A percentile compares a stretch with the other conserved stretches of the same genome.
These are phyloP conservation scores for Macrostomum lignano DNA, from an alignment of 1,140 invertebrate genomes.

Conservation along the genomic window DNA sequence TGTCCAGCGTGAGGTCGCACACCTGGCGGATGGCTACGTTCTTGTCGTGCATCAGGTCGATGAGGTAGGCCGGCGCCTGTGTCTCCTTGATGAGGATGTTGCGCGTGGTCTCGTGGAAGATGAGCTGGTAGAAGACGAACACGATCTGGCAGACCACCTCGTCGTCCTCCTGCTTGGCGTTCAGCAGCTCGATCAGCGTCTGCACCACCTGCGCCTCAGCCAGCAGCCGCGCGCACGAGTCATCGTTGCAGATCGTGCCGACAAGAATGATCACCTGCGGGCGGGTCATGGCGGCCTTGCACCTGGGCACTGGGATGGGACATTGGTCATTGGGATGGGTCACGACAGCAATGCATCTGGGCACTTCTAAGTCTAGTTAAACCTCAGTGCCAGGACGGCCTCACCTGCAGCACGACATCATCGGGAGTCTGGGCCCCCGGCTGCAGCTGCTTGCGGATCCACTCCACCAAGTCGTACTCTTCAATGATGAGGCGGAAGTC, in stretches of 20 bases:
- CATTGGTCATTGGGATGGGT: too few species aligned
- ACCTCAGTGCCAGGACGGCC: conserved; percentile 54
- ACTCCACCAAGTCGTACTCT: conserved; percentile 56
- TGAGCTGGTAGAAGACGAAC: conserved; percentile 69
- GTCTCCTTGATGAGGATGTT: conserved; percentile 34
- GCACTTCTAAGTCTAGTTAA: conserved; percentile 2
- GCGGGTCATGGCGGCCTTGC: background rate
- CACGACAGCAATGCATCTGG: too few species aligned
- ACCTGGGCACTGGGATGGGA: background rate
- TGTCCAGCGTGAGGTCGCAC: conserved; percentile 61
- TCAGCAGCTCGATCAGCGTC: conserved; percentile 49
- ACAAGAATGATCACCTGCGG: conserved; percentile 45
- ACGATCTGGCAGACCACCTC: conserved; percentile 38
- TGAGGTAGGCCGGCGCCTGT: conserved; percentile 65
- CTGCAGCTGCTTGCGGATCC: conserved; percentile 50
- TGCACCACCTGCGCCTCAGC: conserved; percentile 48
- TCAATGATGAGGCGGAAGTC: conserved; percentile 63
- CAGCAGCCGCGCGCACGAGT: conserved; percentile 48
- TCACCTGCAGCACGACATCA: too few species aligned
- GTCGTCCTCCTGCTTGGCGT: conserved; percentile 81
- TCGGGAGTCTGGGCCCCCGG: too few species aligned
- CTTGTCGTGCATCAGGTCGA: conserved; percentile 85
- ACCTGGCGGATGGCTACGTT: conserved; percentile 66
- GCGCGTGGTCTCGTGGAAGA: conserved; percentile 49
- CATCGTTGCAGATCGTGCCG: conserved; percentile 54